Conservation (phyloP, 2,797 vertebrate genomes). For the Gymnoscopelus microlampas region DNA sequence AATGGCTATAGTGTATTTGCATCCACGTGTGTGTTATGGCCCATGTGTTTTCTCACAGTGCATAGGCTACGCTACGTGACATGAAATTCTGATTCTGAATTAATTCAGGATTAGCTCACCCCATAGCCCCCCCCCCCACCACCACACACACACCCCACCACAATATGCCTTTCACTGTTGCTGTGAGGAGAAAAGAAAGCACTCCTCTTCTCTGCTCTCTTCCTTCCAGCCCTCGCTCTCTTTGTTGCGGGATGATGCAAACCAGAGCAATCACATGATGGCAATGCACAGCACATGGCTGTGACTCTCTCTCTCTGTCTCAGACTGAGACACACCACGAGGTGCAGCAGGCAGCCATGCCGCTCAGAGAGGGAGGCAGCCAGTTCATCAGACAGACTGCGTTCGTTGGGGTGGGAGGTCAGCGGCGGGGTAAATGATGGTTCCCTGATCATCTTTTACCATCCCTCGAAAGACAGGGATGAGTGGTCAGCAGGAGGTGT, state of each 20-base stretch:
- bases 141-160: too few relatives aligned
- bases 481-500: background rate
- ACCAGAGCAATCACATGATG: slow-evolving; percentile 78
- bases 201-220: slow-evolving; percentile 29
- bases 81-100: slow-evolving; percentile 41
- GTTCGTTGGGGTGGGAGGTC: slow-evolving; percentile 14
- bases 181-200: slow-evolving; percentile 50
- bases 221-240: slow-evolving; percentile 32
- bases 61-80: slow-evolving; percentile 19
- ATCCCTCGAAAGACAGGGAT: slow-evolving; percentile 49
- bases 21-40: background rate
- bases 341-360: slow-evolving; percentile 28
- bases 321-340: background rate
- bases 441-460: slow-evolving; percentile 35
- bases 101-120: slow-evolving; percentile 51
- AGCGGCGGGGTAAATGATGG: slow-evolving; percentile 4
- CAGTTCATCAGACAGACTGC: slow-evolving; percentile 58
- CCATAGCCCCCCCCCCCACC: background rate
- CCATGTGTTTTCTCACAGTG: background rate
- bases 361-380: slow-evolving; percentile 30
- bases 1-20: slow-evolving; percentile 11
- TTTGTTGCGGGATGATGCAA: slow-evolving; percentile 86
- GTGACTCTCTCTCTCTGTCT: slow-evolving; percentile 39
- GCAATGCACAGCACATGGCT: slow-evolving; percentile 36
- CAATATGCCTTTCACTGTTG: slow-evolving; percentile 48